Conservation (phyloP, 2,113 vertebrate genomes). For the Chionis minor region DNA sequence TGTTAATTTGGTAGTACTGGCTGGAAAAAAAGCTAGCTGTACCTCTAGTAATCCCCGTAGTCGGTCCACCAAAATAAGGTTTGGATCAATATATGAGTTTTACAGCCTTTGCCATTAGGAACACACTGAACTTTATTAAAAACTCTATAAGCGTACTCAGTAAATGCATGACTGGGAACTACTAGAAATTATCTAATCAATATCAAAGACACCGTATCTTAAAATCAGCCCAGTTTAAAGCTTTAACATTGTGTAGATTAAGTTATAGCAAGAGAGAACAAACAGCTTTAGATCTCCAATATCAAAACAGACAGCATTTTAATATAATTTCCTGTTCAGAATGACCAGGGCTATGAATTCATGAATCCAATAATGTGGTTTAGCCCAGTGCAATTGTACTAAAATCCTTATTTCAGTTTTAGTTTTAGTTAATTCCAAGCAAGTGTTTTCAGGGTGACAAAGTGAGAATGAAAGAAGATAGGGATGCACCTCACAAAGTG, state of each 20-base stretch:
- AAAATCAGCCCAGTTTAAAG: background rate
- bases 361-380: background rate
- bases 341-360: background rate
- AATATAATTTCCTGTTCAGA: background rate
- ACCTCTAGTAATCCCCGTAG: background rate
- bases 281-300: background rate
- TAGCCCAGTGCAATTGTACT: background rate
- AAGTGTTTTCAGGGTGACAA: background rate
- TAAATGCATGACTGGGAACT: background rate
- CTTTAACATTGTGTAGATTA: background rate
- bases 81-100: background rate
- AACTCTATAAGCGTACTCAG: background rate
- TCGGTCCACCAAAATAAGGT: background rate
- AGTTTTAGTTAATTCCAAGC: background rate
- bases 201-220: background rate
- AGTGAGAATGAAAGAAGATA: background rate
- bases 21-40: background rate
- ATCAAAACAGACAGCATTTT: background rate
- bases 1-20: background rate
- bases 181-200: background rate
- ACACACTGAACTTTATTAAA: background rate
- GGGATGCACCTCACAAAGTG: background rate
- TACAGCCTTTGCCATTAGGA: background rate
- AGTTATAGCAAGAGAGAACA: background rate
- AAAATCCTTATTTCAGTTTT: background rate